phyloP scores from a whole-genome alignment of 2,888 invertebrate genomes.

The Petrolisthes manimaculis region DNA sequence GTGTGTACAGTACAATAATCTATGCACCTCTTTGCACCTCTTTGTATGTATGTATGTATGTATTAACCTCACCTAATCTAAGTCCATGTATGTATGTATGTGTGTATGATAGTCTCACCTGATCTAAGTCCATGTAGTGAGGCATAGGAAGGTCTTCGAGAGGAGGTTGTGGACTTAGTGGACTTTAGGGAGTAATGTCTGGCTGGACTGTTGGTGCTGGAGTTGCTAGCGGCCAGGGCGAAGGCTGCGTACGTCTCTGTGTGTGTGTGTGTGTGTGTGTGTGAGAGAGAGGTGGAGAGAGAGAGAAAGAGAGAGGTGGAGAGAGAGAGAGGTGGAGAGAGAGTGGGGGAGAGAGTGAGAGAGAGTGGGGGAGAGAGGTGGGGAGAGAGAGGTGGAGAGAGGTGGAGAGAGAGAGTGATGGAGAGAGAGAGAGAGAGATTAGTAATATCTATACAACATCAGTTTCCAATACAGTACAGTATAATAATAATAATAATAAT shows the following conservation, averaged over 20 bases:
- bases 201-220: constrained; percentile 60
- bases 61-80: not conserved
- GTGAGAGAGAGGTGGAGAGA: not conserved
- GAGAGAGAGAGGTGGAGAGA: not conserved
- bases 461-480: too few relatives aligned
- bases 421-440: not conserved
- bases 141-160: constrained; percentile 61
- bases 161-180: constrained; percentile 57
- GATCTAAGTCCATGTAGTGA: constrained; percentile 50
- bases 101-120: constrained; percentile 25
- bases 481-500: too few relatives aligned
- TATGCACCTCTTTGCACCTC: too few relatives aligned
- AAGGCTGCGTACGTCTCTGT: constrained; percentile 65
- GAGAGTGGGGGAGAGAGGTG: not conserved
- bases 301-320: not conserved
- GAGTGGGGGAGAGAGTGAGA: not conserved
- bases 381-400: not conserved
- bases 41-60: not conserved
- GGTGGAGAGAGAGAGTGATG: constrained; percentile 6
- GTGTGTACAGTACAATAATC: too few relatives aligned
- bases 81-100: not conserved
- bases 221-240: constrained; percentile 61
- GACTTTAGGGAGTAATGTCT: constrained; percentile 44
- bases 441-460: too few relatives aligned
- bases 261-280: not conserved